phyloP scores from a whole-genome alignment of 2,797 vertebrate genomes.

The Cercopithecus mitis region DNA sequence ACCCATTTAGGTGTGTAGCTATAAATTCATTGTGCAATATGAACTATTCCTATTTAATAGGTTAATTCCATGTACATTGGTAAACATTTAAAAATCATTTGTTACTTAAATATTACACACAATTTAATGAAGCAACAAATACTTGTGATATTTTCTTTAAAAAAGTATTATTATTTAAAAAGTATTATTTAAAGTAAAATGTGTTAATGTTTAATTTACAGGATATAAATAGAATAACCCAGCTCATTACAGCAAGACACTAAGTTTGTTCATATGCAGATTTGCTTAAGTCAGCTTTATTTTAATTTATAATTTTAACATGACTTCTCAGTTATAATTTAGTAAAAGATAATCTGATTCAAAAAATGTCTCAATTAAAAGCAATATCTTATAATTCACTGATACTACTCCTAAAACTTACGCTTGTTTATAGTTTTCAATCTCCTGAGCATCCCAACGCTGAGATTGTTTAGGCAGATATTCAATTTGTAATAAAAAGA shows the following conservation, averaged over 20 bases:
- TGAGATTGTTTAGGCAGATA: not conserved
- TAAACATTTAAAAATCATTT: not conserved
- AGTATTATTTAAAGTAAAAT: constrained; percentile 3
- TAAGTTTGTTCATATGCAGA: not conserved
- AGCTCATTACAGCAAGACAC: not conserved
- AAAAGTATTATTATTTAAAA: not conserved
- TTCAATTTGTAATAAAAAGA: constrained; percentile 16
- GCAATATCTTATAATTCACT: not conserved
- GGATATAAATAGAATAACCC: not conserved
- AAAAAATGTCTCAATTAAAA: not conserved
- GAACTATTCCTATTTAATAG: not conserved
- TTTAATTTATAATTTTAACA: not conserved
- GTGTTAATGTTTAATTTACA: not conserved
- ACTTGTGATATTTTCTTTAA: not conserved
- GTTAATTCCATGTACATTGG: not conserved
- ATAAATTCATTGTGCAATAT: not conserved
- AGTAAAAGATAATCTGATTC: not conserved
- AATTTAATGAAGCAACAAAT: not conserved
- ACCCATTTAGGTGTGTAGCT: not conserved
- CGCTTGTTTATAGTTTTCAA: not conserved
- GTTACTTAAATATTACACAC: not conserved
- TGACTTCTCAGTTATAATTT: not conserved
- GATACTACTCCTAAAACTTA: not conserved
- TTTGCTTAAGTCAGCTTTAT: constrained; percentile 11
- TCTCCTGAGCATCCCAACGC: not conserved